Base-by-base conservation (phyloP, 2,888 invertebrate genomes). In the Anarsia innoxiella region DNA sequence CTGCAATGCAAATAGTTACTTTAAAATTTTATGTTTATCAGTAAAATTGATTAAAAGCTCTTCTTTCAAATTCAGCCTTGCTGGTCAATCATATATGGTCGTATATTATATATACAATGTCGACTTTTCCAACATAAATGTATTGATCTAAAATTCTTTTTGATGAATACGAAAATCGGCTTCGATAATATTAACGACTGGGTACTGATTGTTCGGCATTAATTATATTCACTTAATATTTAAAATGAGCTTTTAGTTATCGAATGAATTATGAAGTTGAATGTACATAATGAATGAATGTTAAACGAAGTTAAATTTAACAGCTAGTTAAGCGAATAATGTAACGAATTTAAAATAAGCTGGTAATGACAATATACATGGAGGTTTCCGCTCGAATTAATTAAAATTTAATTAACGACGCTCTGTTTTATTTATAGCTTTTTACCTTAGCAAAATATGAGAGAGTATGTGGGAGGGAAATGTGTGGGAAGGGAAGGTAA, bases 341-440 rank as follows among this genome's bases (percentile, higher is more conserved):
- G 23, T 25, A 16, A 32, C 36, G 32, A 28, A 36, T 36, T 36
- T 36, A 28, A 32, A 28, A 32, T 35, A 39, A 34, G 26, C 39
- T 14, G n/a, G 15, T 29, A 15, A 12, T 36, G 19, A 23, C 13
- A 31, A 11, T 30, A 30, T 30, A 36, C 25, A 32, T 26, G 15
- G 6, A 31, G 19, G n/a, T n/a, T 23, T 23, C 31, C 10, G 31
- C 27, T 23, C 31, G 26, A 23, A 31, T 39, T 31, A 39, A 39
- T 36, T 39, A 39, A 39, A 39, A 16, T 37, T 28, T 30, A 39
- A 23, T 35, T 36, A 39, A 26, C 23, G 26, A 33, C 12, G 12
- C 26, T 15, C n/a, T 33, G 32, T 33, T 33, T 33, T 25, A 39
- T 39, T 39, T 31, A 39, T 27, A 9, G 15, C 29, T 26, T 8